Percentiles rank a stretch among this genome's conserved stretches.
phyloP scores from a whole-genome alignment of 2,888 invertebrate species.

The Gasteruption jaculator region DNA sequence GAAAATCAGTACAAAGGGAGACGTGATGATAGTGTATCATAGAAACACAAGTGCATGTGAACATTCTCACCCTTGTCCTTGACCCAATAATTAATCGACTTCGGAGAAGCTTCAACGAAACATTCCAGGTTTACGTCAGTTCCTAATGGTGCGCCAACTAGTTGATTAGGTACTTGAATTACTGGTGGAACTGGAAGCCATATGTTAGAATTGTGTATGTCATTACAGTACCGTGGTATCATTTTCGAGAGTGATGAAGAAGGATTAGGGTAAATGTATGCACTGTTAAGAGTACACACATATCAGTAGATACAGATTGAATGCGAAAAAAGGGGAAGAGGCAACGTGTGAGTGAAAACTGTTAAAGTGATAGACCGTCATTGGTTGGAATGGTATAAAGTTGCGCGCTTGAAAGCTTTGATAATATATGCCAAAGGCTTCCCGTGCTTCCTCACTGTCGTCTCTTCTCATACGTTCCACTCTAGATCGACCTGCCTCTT shows the following conservation, averaged over 20 bases:
- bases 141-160: slow-evolving; percentile 82
- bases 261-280: slow-evolving; percentile 12
- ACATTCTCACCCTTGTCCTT: slow-evolving; percentile 71
- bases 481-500: neutral
- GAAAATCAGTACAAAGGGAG: too few species aligned
- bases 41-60: too few species aligned
- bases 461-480: slow-evolving; percentile 4
- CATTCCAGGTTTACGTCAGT: slow-evolving; percentile 86
- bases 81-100: slow-evolving; percentile 88
- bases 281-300: too few species aligned
- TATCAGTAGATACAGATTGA: too few species aligned
- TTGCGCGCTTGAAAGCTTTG: slow-evolving; percentile 19
- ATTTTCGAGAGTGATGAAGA: too few species aligned
- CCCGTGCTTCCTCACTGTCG: slow-evolving; percentile 17
- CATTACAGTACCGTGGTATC: too few species aligned
- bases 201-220: too few species aligned
- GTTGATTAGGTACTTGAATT: slow-evolving; percentile 88
- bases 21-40: too few species aligned
- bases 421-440: slow-evolving; percentile 15
- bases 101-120: slow-evolving; percentile 85
- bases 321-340: too few species aligned
- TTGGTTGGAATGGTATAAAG: too few species aligned
- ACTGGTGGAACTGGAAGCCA: slow-evolving; percentile 76
- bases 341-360: too few species aligned
- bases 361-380: too few species aligned